Base-by-base conservation (phyloP, 2,888 invertebrate genomes). In the Melanostoma mellinum region DNA sequence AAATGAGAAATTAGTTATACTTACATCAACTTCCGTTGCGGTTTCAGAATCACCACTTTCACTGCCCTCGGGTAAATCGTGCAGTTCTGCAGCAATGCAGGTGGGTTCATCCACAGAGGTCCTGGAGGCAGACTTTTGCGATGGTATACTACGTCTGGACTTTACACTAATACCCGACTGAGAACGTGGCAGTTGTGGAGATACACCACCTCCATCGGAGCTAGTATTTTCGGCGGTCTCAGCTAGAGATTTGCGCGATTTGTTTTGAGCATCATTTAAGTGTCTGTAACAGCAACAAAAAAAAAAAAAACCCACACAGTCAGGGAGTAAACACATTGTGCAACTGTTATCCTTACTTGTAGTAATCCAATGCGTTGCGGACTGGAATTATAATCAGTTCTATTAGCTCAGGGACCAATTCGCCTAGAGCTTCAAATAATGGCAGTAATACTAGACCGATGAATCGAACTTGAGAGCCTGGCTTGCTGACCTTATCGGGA, bases 401-500 rank as follows among this genome's bases (percentile, higher is more conserved):
- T 92, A 95, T 94, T 78, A 96, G 92, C 89, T 95, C 95, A 1
- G 95, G 94, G 85, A 96, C 93, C 58, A 96, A 92, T 86, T 95
- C 94, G 9, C 95, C 95, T 20, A 96, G 92, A 5, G 95, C 94
- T 90, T 96, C 96, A 89, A 96, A 96, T 50, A 96, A 92, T 10
- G 96, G 96, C 87, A 96, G 92, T 56, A 96, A 92, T 52, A 96
- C 96, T 88, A 95, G 93, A 55, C 96, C 96, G 89, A 96, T 96
- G 91, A 96, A 96, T 68, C 95, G 95, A 89, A 95, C 95, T 90
- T 96, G 96, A 1, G 96, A 96, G 20, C 96, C 95, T 3, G 96
- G 95, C 89, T 96, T 96, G 78, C 96, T 96, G 69, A 96, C 95
- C 91, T 96, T 96, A 86, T 96, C 96, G 40, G 96, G 93, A 90